Evolutionary conservation across 2,797 vertebrate species (phyloP).

Genomic region (Galaxias olidus): DNA sequence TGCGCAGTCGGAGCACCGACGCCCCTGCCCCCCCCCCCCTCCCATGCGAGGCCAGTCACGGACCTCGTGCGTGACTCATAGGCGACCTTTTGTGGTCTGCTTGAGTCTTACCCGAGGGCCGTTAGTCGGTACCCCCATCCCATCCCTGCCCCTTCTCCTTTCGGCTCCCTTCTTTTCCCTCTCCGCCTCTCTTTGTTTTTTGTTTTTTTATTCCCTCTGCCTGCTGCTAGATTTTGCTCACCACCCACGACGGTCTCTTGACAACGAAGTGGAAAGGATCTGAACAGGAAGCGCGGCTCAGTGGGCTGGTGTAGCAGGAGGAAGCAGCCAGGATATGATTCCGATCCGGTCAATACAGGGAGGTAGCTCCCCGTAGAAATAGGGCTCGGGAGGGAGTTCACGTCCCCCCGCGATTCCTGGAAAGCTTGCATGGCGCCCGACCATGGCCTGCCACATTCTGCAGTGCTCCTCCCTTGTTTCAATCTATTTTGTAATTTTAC

Average conservation of each 20-base stretch:
- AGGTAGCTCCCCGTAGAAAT: background rate
- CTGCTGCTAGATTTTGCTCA: conserved; percentile 8
- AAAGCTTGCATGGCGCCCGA: background rate
- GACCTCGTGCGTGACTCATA: no score
- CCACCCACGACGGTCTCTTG: conserved; percentile 28
- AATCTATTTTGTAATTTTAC: no score
- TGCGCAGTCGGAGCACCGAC: no score
- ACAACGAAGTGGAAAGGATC: conserved; percentile 37
- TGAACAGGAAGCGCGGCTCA: conserved; percentile 49
- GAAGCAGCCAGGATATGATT: conserved; percentile 59
- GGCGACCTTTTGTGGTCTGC: no score
- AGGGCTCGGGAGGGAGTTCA: background rate
- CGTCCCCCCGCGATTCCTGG: background rate
- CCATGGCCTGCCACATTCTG: no score
- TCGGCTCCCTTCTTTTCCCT: background rate
- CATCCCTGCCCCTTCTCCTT: conserved; percentile 9
- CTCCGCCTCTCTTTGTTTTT: background rate
- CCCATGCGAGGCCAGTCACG: no score
- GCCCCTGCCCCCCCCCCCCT: no score
- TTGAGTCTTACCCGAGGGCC: no score
- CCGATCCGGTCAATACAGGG: conserved; percentile 45
- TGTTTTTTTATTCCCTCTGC: background rate
- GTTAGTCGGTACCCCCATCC: no score
- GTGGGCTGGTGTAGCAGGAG: conserved; percentile 24
- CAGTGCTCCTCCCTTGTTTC: no score